Conservation (phyloP, 2,797 vertebrate species). For the Sebastes reedi region DNA sequence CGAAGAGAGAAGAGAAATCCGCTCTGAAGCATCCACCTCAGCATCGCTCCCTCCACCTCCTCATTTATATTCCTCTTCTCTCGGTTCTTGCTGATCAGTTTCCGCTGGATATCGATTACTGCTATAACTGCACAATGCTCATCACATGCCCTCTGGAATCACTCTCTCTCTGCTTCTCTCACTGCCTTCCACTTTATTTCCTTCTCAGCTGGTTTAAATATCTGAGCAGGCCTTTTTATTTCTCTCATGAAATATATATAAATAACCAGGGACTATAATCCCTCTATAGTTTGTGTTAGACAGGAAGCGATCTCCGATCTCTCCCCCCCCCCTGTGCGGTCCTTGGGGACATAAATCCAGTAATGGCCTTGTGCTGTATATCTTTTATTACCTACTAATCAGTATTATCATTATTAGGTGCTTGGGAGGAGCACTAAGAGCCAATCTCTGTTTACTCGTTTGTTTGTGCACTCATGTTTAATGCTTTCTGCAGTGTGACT, state of each 20-base stretch:
- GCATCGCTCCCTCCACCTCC: slow-evolving; percentile 14
- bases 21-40: slow-evolving; percentile 8
- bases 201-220: slow-evolving; percentile 24
- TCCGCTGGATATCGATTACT: slow-evolving; percentile 69
- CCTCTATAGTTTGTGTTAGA: background rate
- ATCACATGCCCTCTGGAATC: slow-evolving; percentile 50
- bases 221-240: background rate
- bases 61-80: slow-evolving; percentile 51
- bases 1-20: background rate
- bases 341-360: slow-evolving; percentile 22
- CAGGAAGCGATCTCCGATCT: slow-evolving; percentile 23
- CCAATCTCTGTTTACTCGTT: slow-evolving; percentile 42
- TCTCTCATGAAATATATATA: background rate
- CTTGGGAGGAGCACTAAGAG: slow-evolving; percentile 27
- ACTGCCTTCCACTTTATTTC: slow-evolving; percentile 17
- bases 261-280: slow-evolving; percentile 10
- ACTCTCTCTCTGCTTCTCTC: slow-evolving; percentile 4
- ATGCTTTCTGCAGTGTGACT: slow-evolving; percentile 39
- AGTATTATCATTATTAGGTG: slow-evolving; percentile 46
- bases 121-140: slow-evolving; percentile 59
- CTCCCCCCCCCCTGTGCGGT: background rate
- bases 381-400: slow-evolving; percentile 56
- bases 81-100: slow-evolving; percentile 66
- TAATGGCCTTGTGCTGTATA: slow-evolving; percentile 37
- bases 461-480: slow-evolving; percentile 41